Base-by-base conservation (phyloP, 2,888 invertebrate genomes). In the Melipona beecheii region DNA sequence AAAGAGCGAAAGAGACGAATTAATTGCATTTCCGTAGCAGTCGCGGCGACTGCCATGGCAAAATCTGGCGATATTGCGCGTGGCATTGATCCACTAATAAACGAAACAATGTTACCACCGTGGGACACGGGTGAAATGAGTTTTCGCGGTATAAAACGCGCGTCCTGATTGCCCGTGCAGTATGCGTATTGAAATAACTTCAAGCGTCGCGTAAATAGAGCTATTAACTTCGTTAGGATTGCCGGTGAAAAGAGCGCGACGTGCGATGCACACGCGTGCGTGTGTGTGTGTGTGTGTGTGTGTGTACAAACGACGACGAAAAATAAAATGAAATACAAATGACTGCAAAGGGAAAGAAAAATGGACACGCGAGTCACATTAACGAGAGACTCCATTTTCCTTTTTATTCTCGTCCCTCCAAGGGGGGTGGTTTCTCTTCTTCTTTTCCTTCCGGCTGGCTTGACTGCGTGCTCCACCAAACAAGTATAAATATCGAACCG, bases 1-100 rank as follows among this genome's bases (percentile, higher is more conserved):
- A 68, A 68, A 78, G 52, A 49, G 56, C 17, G 70, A 58, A 50
- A 74, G 58, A 70, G 73, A 75, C 62, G 78, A 72, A 82, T 83
- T 79, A 83, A 76, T 79, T 73, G 84, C 65, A 49, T 70, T 83
- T 77, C 56, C 19, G 56, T 31, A 43, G 65, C 24, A 60, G 76
- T 24, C 56, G 62, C 56, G n/a, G 43, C 52, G 50, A n/a, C 56
- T 43, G 78, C 36, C 50, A 54, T 24, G 58, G 75, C 66, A 69
- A 75, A 84, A 85, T 81, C 81, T 75, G 75, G 81, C 70, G 66
- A 85, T 83, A 83, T 76, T 65, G 68, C 71, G 65, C 31, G 81
- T 31, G 68, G 69, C 76, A 77, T 71, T 75, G 81, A 81, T 84
- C 77, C 79, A 27, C 77, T 85, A 84, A 85, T 85, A 84, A 84